These are phyloP conservation scores for Passer domesticus DNA, from an alignment of 2,113 vertebrate genomes.

Conservation along the genomic window DNA sequence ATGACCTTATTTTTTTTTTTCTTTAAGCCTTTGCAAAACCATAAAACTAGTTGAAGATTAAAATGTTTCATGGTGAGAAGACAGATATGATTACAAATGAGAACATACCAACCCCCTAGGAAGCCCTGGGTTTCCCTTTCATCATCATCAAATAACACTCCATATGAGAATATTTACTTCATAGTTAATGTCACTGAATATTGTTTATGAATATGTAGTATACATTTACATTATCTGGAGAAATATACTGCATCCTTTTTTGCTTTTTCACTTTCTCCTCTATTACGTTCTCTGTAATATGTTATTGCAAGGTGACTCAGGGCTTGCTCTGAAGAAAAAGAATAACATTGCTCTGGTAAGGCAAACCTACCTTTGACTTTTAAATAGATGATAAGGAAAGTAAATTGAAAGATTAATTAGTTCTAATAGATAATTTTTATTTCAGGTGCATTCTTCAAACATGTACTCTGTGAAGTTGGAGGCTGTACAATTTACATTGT, in stretches of 20 bases:
- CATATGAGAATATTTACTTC: background rate
- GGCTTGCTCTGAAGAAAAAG: background rate
- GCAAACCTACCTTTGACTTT: background rate
- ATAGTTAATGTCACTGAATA: background rate
- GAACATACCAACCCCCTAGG: background rate
- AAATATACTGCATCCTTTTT: constrained; percentile 16
- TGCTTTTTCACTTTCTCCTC: background rate
- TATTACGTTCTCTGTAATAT: background rate
- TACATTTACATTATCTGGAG: constrained; percentile 4
- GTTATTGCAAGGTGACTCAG: background rate
- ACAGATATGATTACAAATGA: constrained; percentile 41
- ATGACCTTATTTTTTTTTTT: background rate
- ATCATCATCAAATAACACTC: background rate
- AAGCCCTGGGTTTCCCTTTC: background rate
- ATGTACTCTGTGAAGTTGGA: background rate
- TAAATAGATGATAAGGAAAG: background rate
- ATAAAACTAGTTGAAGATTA: constrained; percentile 16
- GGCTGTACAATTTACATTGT: background rate
- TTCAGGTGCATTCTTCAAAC: background rate
- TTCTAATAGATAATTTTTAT: constrained; percentile 15
- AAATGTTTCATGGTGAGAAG: constrained; percentile 9
- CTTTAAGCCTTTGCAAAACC: constrained; percentile 30
- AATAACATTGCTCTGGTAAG: background rate
- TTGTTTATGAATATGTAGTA: constrained; percentile 17
- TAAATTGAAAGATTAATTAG: constrained; percentile 21